Base-by-base conservation (phyloP, 2,797 vertebrate species). In the Pachyuromys duprasi region DNA sequence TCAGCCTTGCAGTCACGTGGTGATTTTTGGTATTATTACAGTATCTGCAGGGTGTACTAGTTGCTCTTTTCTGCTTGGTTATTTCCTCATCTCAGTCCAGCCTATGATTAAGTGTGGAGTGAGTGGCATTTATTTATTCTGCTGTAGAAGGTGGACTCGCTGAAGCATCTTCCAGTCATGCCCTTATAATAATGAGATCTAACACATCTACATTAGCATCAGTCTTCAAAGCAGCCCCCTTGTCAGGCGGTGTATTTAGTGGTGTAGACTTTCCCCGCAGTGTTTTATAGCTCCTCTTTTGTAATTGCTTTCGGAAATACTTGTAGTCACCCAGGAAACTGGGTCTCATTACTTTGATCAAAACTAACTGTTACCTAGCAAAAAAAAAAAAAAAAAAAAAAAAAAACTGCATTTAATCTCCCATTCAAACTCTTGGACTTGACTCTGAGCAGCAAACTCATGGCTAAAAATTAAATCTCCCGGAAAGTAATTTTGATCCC, bases 51-150 rank as follows among this genome's bases (percentile, higher is more conserved):
- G 18, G 74, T 57, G 17, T 86, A 81, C 65, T 55, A 12, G 87
- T 94, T 83, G 84, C 91, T 94, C 12, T 84, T 93, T 72, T 82
- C 92, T 86, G 49, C 26, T 70, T n/a, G 45, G 55, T 84, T 70
- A 49, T 93, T 78, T 93, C 86, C 93, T 86, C 74, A 75, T 94
- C 95, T 93, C 33, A 28, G 80, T 95, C 42, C 89, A n/a, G 17
- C 31, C 36, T 96, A 4, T 91, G 87, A 78, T 90, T 94, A 55
- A 24, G 3, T 94, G 13, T 90, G 81, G 75, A 75, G 36, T 70
- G 49, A 93, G 22, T 75, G 39, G 20, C 33, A 45, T 82, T 93
- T 87, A 65, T 93, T 95, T 89, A 91, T 72, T 83, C 65, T 89
- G 28, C 81, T 65, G n/a, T 57, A 89, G 28, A 83, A 67, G 4